phyloP scores from a whole-genome alignment of 2,113 vertebrate genomes.

The Leucopsar rothschildi region DNA sequence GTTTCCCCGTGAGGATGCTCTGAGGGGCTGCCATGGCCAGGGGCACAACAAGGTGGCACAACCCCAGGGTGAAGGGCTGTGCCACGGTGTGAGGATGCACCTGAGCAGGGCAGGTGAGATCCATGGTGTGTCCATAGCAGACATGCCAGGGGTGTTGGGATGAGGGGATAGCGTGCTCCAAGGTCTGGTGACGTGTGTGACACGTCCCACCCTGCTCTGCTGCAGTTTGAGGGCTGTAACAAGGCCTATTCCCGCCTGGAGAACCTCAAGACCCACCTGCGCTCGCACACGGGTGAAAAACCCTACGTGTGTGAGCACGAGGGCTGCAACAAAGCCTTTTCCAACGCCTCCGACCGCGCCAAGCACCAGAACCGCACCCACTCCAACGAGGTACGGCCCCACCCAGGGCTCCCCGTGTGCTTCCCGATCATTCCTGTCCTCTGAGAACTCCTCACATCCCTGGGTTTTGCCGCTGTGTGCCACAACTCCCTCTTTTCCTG shows the following conservation, averaged over 20 bases:
- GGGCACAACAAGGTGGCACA: neutral
- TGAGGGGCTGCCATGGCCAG: neutral
- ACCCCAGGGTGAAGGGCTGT: accelerated
- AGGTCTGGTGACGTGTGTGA: neutral
- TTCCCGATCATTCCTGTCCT: accelerated
- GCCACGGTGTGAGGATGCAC: accelerated
- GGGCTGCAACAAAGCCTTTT: conserved; percentile 97
- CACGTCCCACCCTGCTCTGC: neutral
- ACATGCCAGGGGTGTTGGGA: accelerated
- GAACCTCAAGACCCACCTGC: conserved; percentile 95
- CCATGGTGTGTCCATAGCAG: accelerated
- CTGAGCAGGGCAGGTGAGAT: neutral
- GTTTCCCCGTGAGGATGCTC: accelerated
- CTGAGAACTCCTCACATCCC: neutral
- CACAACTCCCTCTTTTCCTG: neutral
- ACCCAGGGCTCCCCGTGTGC: accelerated
- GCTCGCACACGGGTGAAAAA: conserved; percentile 95
- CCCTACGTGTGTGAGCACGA: conserved; percentile 96
- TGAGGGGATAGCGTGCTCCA: accelerated
- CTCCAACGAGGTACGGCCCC: conserved; percentile 88
- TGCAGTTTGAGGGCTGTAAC: conserved; percentile 95
- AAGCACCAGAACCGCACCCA: conserved; percentile 98
- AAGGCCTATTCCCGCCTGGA: conserved; percentile 98
- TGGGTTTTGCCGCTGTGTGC: accelerated
- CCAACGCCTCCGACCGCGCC: conserved; percentile 94